Conservation (phyloP, 2,797 vertebrate species). For the Chelidonichthys spinosus region DNA sequence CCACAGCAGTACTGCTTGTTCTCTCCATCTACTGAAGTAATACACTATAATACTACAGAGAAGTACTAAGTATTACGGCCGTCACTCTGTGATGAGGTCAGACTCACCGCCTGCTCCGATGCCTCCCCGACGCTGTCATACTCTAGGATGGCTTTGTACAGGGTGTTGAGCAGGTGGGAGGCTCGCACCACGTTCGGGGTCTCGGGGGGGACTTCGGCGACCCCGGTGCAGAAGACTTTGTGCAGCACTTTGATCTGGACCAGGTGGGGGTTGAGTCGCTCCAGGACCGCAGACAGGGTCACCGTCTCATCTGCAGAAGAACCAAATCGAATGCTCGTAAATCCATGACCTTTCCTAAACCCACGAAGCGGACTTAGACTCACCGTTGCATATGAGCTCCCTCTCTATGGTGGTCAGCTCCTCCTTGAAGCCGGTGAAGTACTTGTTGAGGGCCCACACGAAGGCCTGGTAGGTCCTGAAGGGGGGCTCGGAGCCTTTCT, state of each 20-base stretch:
- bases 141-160: slow-evolving; percentile 98
- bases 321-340: neutral
- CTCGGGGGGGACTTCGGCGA: slow-evolving; percentile 94
- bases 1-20: too few species aligned
- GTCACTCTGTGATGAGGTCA: too few species aligned
- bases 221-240: slow-evolving; percentile 96
- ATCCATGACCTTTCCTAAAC: too few species aligned
- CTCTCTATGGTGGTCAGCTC: slow-evolving; percentile 93
- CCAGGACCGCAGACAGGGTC: slow-evolving; percentile 91
- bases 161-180: slow-evolving; percentile 95
- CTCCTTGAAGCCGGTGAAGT: slow-evolving; percentile 94
- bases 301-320: slow-evolving; percentile 88
- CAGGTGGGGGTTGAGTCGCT: slow-evolving; percentile 90
- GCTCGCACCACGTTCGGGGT: slow-evolving; percentile 96
- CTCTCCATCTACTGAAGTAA: too few species aligned
- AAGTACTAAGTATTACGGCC: too few species aligned
- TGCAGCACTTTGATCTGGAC: slow-evolving; percentile 95
- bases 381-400: slow-evolving; percentile 92
- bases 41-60: too few species aligned
- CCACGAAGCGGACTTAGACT: slow-evolving; percentile 26
- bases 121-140: slow-evolving; percentile 96
- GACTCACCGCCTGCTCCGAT: slow-evolving; percentile 92
- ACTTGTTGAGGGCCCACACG: slow-evolving; percentile 97
- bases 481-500: slow-evolving; percentile 89
- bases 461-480: slow-evolving; percentile 99